A percentile compares a stretch with the other conserved stretches of the same genome.
Conservation (phyloP, 2,888 invertebrate genomes). For the Bombyx huttoni region DNA sequence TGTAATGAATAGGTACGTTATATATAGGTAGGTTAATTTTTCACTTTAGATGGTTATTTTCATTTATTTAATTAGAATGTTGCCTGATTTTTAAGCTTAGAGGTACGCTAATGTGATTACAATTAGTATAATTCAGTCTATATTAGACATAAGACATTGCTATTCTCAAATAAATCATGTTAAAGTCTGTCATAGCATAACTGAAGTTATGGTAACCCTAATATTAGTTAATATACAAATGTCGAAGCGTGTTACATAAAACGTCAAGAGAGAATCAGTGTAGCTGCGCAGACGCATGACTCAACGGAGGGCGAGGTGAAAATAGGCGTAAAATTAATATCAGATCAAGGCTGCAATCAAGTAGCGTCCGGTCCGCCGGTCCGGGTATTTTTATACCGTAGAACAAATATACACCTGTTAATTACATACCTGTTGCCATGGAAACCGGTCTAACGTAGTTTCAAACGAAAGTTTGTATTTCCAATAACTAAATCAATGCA, state of each 20-base stretch:
- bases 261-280: neutral
- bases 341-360: slow-evolving; percentile 48
- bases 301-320: slow-evolving; percentile 34
- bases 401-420: slow-evolving; percentile 24
- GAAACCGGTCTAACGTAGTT: neutral
- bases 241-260: neutral
- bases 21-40: too few relatives aligned
- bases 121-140: too few relatives aligned
- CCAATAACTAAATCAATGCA: neutral
- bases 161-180: too few relatives aligned
- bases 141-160: too few relatives aligned
- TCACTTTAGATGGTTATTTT: too few relatives aligned
- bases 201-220: neutral
- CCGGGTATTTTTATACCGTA: slow-evolving; percentile 23
- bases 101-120: too few relatives aligned
- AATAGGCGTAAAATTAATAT: slow-evolving; percentile 56
- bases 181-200: too few relatives aligned
- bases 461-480: neutral
- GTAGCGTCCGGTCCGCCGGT: slow-evolving; percentile 14
- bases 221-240: neutral
- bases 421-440: slow-evolving; percentile 6
- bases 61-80: too few relatives aligned
- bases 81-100: too few relatives aligned
- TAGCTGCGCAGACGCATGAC: slow-evolving; percentile 19
- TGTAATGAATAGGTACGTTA: too few relatives aligned